Conservation (phyloP, 2,113 vertebrate genomes). For the Spizaetus ornatus region DNA sequence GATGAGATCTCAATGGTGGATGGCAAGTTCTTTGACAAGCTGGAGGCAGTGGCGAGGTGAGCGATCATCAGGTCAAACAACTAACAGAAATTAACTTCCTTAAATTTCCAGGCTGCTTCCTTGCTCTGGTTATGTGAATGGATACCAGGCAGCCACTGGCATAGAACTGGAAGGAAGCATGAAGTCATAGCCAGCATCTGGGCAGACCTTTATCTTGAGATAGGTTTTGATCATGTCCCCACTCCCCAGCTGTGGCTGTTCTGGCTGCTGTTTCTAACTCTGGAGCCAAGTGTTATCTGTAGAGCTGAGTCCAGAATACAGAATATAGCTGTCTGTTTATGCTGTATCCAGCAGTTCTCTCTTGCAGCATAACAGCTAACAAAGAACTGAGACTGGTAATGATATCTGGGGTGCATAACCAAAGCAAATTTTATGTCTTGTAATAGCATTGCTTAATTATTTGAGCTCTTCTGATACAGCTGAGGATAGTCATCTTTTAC, state of each 20-base stretch:
- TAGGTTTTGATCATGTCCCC: neutral
- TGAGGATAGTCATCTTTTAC: neutral
- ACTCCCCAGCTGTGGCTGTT: neutral
- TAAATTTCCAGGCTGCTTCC: neutral
- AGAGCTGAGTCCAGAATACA: neutral
- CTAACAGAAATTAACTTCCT: neutral
- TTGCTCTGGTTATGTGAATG: neutral
- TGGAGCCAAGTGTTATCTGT: neutral
- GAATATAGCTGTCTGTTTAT: neutral
- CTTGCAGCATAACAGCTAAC: neutral
- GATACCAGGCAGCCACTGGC: neutral
- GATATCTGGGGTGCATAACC: neutral
- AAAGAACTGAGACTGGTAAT: neutral
- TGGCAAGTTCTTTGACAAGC: conserved; percentile 90
- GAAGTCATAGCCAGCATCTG: neutral
- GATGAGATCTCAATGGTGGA: conserved; percentile 99
- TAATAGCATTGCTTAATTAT: neutral
- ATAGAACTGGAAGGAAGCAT: neutral
- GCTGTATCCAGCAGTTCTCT: neutral
- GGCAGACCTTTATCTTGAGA: neutral
- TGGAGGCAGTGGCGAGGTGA: conserved; percentile 91
- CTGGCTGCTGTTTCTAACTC: neutral
- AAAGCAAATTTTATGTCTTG: neutral
- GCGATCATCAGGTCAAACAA: neutral
- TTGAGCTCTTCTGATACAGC: neutral